Evolutionary conservation across 2,888 invertebrate species (phyloP), one percentile per base, ranked within the genome.

Genomic region (Volucella zonaria): DNA sequence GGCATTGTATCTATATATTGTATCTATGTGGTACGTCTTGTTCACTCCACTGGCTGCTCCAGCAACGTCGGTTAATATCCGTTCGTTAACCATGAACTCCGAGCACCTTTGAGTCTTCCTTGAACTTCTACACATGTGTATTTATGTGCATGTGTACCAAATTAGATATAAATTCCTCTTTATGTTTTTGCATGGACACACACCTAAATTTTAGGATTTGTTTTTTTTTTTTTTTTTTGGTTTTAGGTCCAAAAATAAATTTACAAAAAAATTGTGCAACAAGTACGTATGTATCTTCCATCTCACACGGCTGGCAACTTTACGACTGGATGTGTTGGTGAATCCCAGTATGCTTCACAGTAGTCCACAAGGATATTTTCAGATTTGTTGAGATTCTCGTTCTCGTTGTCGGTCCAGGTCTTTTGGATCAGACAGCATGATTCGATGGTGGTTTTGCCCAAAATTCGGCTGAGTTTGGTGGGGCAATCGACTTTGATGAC

Each of bases 401-500:
- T 91, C 91, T 56, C 87, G 67, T 87, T 88, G 18, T 93, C 92
- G 88, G 31, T 92, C 90, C 83, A 89, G 87, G 89, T 87, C 90
- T 92, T 89, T 80, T 91, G 91, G 89, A 92, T 90, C 88, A 93
- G 78, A 92, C 93, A 89, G 93, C 91, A 89, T 89, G 90, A 89
- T 90, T 92, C 91, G 92, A 92, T 90, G 93, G 89, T 91, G 92
- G 93, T 87, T 91, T 93, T 88, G 93, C 94, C 75, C 92, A 94
- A 91, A 87, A 92, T 92, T 31, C 91, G 89, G 87, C 91, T 92
- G 54, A 92, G 86, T 88, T 93, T 93, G 87, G 93, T 92, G 58
- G 93, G 92, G 82, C 92, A 93, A 87, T 94, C 93, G 61, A 94
- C 95, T 93, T 95, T 95, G 87, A 96, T 94, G 68, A 95, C 95